A percentile compares a stretch with the other conserved stretches of the same genome.
These are phyloP conservation scores for Frankliniella intonsa DNA, from an alignment of 2,888 invertebrate species.

Conservation along the genomic window DNA sequence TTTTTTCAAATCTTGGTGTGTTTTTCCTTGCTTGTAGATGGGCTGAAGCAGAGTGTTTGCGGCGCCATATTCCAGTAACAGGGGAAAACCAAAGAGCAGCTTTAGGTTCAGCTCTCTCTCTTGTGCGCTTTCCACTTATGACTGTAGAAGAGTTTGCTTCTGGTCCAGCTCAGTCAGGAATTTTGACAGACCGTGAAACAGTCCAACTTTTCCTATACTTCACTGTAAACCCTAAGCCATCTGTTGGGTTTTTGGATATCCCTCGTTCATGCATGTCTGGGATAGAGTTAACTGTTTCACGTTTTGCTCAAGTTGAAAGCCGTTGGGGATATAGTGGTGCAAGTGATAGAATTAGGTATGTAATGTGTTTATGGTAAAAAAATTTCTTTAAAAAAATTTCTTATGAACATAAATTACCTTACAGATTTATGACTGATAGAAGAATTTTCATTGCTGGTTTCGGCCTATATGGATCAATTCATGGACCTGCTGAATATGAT, in stretches of 20 bases:
- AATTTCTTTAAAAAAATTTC: slow-evolving; percentile 5
- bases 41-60: slow-evolving; percentile 69
- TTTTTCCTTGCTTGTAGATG: slow-evolving; percentile 49
- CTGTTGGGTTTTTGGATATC: slow-evolving; percentile 63
- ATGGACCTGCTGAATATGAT: slow-evolving; percentile 71
- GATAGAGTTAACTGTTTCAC: slow-evolving; percentile 61
- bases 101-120: slow-evolving; percentile 63
- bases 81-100: slow-evolving; percentile 65
- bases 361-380: not conserved
- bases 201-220: slow-evolving; percentile 68
- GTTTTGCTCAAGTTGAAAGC: slow-evolving; percentile 71
- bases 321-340: slow-evolving; percentile 83
- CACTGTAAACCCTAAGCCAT: slow-evolving; percentile 70
- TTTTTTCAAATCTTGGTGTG: not conserved
- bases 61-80: slow-evolving; percentile 60
- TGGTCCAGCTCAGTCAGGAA: slow-evolving; percentile 68
- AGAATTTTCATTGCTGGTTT: slow-evolving; percentile 79
- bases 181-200: slow-evolving; percentile 70
- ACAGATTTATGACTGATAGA: slow-evolving; percentile 71
- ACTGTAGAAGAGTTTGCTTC: slow-evolving; percentile 78
- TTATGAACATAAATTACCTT: slow-evolving; percentile 36
- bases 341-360: slow-evolving; percentile 67
- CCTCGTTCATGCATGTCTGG: slow-evolving; percentile 74
- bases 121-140: slow-evolving; percentile 79
- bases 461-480: slow-evolving; percentile 77